phyloP scores from a whole-genome alignment of 2,113 vertebrate species.

The Dicaeum eximium region DNA sequence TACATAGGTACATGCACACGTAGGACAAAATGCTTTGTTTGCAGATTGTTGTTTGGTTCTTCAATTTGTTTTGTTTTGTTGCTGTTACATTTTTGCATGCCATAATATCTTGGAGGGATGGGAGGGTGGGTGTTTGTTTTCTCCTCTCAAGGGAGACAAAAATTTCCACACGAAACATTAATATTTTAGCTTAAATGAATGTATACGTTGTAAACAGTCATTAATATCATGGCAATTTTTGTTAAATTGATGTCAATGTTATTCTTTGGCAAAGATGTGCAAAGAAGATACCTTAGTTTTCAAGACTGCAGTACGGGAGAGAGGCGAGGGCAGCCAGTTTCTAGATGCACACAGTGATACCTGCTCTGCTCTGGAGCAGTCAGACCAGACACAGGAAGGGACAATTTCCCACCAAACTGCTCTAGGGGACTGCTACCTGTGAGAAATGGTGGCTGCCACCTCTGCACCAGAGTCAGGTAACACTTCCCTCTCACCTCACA shows the following conservation, averaged over 20 bases:
- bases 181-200: neutral
- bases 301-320: neutral
- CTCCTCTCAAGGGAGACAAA: neutral
- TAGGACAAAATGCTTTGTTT: neutral
- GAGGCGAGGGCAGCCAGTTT: neutral
- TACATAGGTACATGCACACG: no score
- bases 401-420: neutral
- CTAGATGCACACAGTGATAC: no score
- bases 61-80: neutral
- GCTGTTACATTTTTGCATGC: neutral
- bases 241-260: neutral
- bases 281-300: neutral
- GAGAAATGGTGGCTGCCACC: neutral
- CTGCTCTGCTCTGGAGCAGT: neutral
- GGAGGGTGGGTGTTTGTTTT: neutral
- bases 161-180: neutral
- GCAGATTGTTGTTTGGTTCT: neutral
- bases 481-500: neutral
- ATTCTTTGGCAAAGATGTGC: neutral
- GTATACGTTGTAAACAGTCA: neutral
- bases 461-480: neutral
- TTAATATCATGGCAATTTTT: neutral
- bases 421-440: neutral
- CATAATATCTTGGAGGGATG: accelerated
- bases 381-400: neutral